These are phyloP conservation scores for Alectoris magna DNA, from an alignment of 2,797 vertebrate genomes.

Conservation along the genomic window DNA sequence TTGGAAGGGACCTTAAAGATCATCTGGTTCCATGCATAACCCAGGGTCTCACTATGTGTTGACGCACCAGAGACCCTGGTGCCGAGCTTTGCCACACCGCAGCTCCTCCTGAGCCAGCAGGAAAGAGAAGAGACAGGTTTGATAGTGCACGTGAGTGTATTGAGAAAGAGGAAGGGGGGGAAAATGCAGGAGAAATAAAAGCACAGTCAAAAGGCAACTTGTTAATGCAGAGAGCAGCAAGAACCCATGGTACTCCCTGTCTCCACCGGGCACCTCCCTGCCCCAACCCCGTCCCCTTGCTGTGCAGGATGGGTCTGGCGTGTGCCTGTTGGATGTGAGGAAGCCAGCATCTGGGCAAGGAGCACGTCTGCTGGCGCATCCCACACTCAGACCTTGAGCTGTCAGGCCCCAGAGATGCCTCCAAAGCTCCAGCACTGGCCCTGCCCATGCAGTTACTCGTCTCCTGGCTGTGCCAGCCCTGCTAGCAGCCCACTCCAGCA, in stretches of 20 bases:
- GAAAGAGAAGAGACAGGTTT: constrained; percentile 44
- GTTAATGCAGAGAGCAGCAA: accelerated
- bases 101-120: not conserved
- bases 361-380: not conserved
- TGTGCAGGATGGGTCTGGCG: not conserved
- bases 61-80: not conserved
- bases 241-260: not conserved
- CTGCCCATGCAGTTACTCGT: not conserved
- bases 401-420: not conserved
- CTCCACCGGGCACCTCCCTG: not conserved
- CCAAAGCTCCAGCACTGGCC: not conserved
- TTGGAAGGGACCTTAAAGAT: not conserved
- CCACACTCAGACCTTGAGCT: not conserved
- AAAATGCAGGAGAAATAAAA: not conserved
- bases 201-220: constrained; percentile 36
- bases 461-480: too few species aligned
- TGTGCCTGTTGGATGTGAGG: not conserved
- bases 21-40: not conserved
- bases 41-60: not conserved
- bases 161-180: not conserved
- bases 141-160: constrained; percentile 44
- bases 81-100: accelerated
- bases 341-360: not conserved
- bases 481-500: too few species aligned
- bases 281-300: not conserved